Percentiles rank a stretch among this genome's conserved stretches.
phyloP scores from a whole-genome alignment of 2,113 vertebrate species.

The Arizona elegans region DNA sequence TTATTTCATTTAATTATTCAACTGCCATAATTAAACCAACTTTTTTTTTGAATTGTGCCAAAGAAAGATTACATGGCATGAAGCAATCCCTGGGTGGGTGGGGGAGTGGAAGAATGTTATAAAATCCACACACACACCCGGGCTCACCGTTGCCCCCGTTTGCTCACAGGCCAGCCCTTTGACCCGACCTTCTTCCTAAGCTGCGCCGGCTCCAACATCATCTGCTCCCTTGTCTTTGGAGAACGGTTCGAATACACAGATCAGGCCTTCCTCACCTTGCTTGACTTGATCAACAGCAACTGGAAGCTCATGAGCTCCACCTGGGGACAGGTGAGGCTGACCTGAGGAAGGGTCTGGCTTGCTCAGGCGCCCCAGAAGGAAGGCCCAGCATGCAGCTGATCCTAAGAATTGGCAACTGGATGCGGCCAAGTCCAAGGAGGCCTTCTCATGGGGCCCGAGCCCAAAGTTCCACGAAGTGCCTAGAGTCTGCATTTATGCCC shows the following conservation, averaged over 20 bases:
- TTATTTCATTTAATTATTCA: background rate
- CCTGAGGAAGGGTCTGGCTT: background rate
- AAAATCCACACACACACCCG: background rate
- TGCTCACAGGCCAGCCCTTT: slow-evolving; percentile 28
- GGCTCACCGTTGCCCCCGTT: background rate
- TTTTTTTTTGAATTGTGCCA: background rate
- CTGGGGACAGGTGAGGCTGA: slow-evolving; percentile 59
- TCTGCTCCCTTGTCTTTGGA: slow-evolving; percentile 49
- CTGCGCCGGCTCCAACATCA: slow-evolving; percentile 45
- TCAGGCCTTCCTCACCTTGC: slow-evolving; percentile 58
- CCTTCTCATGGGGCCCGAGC: background rate
- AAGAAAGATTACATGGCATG: background rate
- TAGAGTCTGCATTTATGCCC: background rate
- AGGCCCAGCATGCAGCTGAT: background rate
- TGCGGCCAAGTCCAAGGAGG: background rate
- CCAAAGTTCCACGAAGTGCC: background rate
- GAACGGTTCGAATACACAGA: slow-evolving; percentile 46
- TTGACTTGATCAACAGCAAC: slow-evolving; percentile 57
- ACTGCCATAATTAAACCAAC: background rate
- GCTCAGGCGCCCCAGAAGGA: background rate
- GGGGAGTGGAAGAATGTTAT: background rate
- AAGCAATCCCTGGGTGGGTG: background rate
- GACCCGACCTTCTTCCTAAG: slow-evolving; percentile 47
- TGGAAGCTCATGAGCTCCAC: slow-evolving; percentile 62
- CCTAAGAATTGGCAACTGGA: background rate